phyloP scores from a whole-genome alignment of 2,113 vertebrate genomes.

The Trogon melanurus region DNA sequence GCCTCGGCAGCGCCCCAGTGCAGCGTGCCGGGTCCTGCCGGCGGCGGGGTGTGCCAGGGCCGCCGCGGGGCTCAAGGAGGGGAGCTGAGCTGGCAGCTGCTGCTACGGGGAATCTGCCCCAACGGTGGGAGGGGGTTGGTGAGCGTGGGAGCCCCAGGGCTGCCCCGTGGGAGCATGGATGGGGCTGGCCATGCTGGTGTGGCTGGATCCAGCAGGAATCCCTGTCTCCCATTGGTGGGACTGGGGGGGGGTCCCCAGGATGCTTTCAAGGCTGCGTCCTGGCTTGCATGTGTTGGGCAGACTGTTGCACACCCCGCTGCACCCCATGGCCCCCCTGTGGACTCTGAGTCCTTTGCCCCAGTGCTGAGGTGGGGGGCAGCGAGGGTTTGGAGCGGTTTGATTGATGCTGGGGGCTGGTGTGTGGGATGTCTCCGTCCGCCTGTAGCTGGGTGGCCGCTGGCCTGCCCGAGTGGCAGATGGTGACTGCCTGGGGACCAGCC shows the following conservation, averaged over 20 bases:
- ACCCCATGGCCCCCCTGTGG: fast-evolving
- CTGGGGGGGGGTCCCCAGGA: too few species aligned
- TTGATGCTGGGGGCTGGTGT: not conserved
- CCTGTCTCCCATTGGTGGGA: fast-evolving
- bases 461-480: constrained; percentile 55
- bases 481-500: constrained; percentile 60
- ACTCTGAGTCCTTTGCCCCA: not conserved
- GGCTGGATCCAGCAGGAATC: not conserved
- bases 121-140: fast-evolving
- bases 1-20: constrained; percentile 26
- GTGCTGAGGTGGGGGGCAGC: not conserved
- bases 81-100: not conserved
- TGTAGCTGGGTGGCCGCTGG: constrained; percentile 3
- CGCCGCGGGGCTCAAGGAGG: not conserved
- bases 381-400: not conserved
- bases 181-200: fast-evolving
- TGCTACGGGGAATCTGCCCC: not conserved
- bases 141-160: not conserved
- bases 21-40: constrained; percentile 27
- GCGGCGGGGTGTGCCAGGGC: not conserved
- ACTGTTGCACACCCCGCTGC: fast-evolving
- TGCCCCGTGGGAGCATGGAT: not conserved
- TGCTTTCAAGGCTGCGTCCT: not conserved
- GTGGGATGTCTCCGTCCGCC: not conserved
- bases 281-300: fast-evolving